Evolutionary conservation across 2,888 invertebrate genomes (phyloP).

Genomic region (Tridacna crocea): DNA sequence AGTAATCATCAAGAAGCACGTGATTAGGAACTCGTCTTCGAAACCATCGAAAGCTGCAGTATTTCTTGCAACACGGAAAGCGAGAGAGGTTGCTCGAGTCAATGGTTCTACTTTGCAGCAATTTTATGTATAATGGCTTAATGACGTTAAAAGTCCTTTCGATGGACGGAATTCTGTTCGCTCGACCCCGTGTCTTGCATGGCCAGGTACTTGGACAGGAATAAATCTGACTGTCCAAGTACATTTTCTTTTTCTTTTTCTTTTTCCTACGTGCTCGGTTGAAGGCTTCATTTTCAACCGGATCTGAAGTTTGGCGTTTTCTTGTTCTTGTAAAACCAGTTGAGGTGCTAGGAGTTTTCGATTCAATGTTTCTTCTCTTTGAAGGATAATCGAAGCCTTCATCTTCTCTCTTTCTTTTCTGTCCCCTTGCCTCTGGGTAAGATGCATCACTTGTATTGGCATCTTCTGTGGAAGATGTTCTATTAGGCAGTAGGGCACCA

Average conservation of each 20-base stretch:
- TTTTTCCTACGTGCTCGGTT: not conserved
- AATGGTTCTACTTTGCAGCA: not conserved
- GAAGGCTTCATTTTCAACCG: not conserved
- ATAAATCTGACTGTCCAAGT: not conserved
- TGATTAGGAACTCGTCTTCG: not conserved
- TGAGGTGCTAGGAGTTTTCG: not conserved
- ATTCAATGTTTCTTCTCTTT: not conserved
- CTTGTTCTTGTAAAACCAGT: not conserved
- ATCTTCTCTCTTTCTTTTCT: not conserved
- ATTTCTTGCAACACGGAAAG: too few species aligned
- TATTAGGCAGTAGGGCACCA: not conserved
- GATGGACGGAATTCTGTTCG: too few species aligned
- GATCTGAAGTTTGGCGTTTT: not conserved
- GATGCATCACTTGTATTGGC: too few species aligned
- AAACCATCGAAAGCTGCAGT: not conserved
- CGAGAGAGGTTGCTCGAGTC: not conserved
- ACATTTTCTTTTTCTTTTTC: not conserved
- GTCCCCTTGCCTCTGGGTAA: too few species aligned
- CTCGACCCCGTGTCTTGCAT: slow-evolving; percentile 8
- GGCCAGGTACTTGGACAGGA: slow-evolving; percentile 1
- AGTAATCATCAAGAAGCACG: not conserved
- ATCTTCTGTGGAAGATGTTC: not conserved
- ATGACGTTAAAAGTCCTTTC: too few species aligned
- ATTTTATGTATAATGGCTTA: not conserved
- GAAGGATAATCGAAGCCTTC: not conserved